Evolutionary conservation across 37 sponge, comb jelly and placozoan genomes (phyloP), one percentile per base, ranked within the genome.

Genomic region (Axinella damicornis): DNA sequence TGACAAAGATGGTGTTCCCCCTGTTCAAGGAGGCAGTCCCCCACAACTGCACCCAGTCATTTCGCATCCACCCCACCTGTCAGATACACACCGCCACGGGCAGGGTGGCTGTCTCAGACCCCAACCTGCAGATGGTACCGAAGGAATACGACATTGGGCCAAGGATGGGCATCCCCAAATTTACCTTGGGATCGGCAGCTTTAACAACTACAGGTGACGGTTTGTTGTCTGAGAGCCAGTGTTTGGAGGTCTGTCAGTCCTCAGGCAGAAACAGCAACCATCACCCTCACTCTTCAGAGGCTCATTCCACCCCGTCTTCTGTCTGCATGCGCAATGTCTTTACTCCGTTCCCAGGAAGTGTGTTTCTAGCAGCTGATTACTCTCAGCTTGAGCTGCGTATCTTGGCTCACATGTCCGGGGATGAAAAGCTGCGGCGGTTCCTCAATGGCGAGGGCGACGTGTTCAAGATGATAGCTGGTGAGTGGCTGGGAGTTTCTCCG

Each of bases 371-470:
- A 21, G 99, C 99, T 2, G 99, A 99, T 68, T 99, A 95, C 65
- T 92, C 92, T 36, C 99, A 99, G 86, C 83, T 99, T 16, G 99
- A 99, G 80, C 76, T 99, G 53, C 72, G 99, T 59, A 87, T 99
- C 22, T 35, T 99, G 17, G 95, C 97, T 18, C 99, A 99, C 70
- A 22, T 99, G 64, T 97, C 95, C 13, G 86, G 82, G 5, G 99
- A 99, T 52, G 37, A 40, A 9, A 88, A 73, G 41, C 83, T 99
- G 32, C 52, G 67, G 58, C 46, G 71, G 34, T 69, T 89, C 25
- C 88, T 99, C 37, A 91, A 91, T 72, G 55, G 85, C n/a, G 83
- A 82, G 46, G 96, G 92, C 6, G 99, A 99, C 81, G 97, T 97
- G 2, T 99, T 99, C 81, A 85, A 85, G 59, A 78, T 86, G 80